Percentiles rank a stretch among this genome's conserved stretches.
Conservation (phyloP, 2,113 vertebrate genomes). For the Indicator maculatus region DNA sequence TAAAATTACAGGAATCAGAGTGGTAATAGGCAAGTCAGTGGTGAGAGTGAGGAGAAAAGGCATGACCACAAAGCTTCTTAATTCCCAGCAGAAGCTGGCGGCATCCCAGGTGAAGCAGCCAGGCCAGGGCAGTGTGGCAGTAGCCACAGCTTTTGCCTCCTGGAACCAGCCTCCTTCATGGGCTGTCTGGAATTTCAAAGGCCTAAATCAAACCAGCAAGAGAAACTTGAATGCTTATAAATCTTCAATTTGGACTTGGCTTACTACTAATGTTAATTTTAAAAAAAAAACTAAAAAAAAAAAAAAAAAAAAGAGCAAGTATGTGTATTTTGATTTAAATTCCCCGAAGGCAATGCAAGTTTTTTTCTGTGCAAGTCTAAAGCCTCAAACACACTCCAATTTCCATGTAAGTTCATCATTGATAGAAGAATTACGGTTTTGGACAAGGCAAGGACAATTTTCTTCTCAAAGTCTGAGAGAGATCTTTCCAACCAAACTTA, state of each 20-base stretch:
- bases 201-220: not conserved
- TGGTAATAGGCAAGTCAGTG: not conserved
- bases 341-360: not conserved
- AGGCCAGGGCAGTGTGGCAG: not conserved
- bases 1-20: not conserved
- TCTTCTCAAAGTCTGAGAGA: not conserved
- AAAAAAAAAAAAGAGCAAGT: not conserved
- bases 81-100: not conserved
- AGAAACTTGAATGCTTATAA: not conserved
- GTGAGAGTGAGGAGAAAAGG: not conserved
- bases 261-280: not conserved
- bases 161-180: not conserved
- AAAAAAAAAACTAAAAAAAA: not conserved
- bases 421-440: not conserved
- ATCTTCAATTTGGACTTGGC: not conserved
- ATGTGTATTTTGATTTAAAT: not conserved
- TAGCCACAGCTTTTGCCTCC: rapidly evolving
- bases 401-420: not conserved
- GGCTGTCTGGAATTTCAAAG: not conserved
- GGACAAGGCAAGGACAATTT: not conserved
- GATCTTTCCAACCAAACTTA: not conserved
- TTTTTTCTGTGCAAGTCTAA: not conserved
- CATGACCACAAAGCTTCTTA: not conserved
- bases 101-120: not conserved
- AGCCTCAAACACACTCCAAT: rapidly evolving